Evolutionary conservation across 2,113 vertebrate species (phyloP), one percentile per base, ranked within the genome.

Genomic region (Syngnathoides biaculeatus): DNA sequence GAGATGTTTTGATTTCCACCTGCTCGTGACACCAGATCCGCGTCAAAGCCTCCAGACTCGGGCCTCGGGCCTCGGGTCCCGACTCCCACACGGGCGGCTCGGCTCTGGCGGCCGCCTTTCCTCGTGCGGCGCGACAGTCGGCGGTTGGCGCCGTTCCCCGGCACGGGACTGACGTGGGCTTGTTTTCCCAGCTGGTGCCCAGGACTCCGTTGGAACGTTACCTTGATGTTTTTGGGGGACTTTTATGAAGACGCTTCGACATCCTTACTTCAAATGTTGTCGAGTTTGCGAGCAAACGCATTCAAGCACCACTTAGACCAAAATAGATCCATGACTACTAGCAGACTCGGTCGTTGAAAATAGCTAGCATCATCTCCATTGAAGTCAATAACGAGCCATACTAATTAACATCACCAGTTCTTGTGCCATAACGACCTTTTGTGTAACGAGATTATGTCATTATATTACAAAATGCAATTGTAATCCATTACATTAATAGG

Each of bases 131-230:
- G 48, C 20, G 48, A 50, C 20, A 50, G 48, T 20, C 48, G 48
- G 47, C 47, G 47, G 15, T 48, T 8, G 47, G 15, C 47, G 47
- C 9, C 50, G 22, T 22, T 22, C 17, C n/a, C 4, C 50, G 12
- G 40, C 40, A 42, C 40, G 40, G 42, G 42, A 43, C 45, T 3
- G 53, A 27, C 24, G 1, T 14, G 22, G 13, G 5, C 13, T 75
- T 82, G 83, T 87, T 87, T 87, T 85, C 71, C 80, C 82, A 84
- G 84, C 74, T 80, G 81, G 84, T 82, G 69, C 75, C 65, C 77
- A 71, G 77, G 78, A 72, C 60, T 72, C 73, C 19, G 27, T 27
- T 73, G 68, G 65, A 78, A 59, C 0, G 1, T 14, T 27, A n/a
- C 67, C 64, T 5, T 26, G 13, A 27, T 26, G 26, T 55, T 26